Evolutionary conservation across 2,797 vertebrate genomes (phyloP).

Genomic region (Chrosomus eos): DNA sequence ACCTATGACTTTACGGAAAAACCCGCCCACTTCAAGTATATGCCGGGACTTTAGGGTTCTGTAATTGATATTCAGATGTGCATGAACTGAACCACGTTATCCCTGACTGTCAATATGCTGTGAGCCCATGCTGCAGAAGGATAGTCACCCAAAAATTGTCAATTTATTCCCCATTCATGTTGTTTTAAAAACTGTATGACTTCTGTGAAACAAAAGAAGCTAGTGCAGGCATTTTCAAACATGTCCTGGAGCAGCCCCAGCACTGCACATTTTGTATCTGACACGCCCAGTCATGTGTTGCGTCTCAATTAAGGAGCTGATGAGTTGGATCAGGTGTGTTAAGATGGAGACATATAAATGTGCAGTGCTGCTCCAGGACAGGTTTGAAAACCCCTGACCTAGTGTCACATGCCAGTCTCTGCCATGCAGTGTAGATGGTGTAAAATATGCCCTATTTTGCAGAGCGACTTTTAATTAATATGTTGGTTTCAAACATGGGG

Average conservation of each 20-base stretch:
- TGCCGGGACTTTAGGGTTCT: not conserved
- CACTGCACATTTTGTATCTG: too few species aligned
- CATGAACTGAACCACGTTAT: conserved; percentile 9
- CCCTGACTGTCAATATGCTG: not conserved
- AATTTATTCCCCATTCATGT: not conserved
- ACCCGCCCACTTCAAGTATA: conserved; percentile 23
- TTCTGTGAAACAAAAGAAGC: not conserved
- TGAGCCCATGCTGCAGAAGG: not conserved
- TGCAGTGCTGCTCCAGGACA: too few species aligned
- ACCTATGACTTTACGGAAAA: conserved; percentile 13
- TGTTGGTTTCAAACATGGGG: not conserved
- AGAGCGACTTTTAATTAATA: not conserved
- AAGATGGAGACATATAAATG: too few species aligned
- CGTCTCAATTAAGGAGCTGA: too few species aligned
- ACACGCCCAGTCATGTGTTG: too few species aligned
- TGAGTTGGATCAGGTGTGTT: too few species aligned
- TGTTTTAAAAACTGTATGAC: not conserved
- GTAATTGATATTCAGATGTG: not conserved
- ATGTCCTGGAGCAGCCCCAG: too few species aligned
- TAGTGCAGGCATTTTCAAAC: too few species aligned
- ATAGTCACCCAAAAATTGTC: not conserved
- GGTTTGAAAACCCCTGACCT: too few species aligned
- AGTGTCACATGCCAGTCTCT: not conserved
- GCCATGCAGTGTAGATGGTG: not conserved
- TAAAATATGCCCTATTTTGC: not conserved